Evolutionary conservation across 2,888 invertebrate genomes (phyloP).

Genomic region (Patella caerulea): DNA sequence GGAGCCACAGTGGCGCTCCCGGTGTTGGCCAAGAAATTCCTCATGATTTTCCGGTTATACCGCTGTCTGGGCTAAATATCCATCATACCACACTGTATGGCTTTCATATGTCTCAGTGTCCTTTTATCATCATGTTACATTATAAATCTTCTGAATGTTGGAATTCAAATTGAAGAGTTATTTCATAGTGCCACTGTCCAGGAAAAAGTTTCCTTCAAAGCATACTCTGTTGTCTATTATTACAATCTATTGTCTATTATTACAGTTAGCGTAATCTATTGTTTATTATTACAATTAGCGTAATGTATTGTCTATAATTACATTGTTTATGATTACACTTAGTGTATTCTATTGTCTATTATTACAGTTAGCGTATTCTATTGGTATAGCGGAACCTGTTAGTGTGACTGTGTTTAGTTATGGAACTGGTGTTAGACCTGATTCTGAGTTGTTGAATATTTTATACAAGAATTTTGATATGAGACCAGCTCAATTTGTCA

Average conservation of each 20-base stretch:
- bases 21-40: no score
- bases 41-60: no score
- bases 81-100: no score
- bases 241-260: neutral
- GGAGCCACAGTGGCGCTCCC: no score
- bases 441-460: constrained; percentile 84
- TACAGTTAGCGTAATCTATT: neutral
- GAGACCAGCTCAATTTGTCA: constrained; percentile 96
- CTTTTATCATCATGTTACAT: no score
- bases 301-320: neutral
- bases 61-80: no score
- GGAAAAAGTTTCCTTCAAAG: no score
- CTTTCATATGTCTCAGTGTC: no score
- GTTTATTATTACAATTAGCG: neutral
- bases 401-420: constrained; percentile 97
- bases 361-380: constrained; percentile 91
- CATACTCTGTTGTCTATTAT: no score
- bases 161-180: no score
- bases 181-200: no score
- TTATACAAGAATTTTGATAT: constrained; percentile 95
- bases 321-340: neutral
- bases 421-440: constrained; percentile 88
- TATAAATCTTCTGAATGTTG: no score
- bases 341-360: neutral
- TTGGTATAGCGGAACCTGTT: constrained; percentile 95